Conservation (phyloP, 2,797 vertebrate species). For the Percopsis omiscomaycus region DNA sequence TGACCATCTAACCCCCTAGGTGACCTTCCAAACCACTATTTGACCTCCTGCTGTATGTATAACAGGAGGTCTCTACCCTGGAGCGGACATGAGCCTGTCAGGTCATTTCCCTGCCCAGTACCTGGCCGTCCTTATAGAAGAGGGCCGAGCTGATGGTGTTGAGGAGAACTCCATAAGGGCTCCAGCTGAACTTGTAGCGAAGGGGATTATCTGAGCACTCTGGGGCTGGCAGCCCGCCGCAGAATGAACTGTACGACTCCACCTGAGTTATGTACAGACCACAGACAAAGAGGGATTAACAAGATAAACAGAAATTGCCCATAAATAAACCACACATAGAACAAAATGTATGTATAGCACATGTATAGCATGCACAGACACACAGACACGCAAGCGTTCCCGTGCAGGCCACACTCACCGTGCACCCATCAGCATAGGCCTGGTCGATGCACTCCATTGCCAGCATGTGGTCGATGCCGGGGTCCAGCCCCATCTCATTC, state of each 20-base stretch:
- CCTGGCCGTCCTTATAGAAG: conserved; percentile 87
- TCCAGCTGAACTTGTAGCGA: conserved; percentile 99
- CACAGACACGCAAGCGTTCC: conserved; percentile 25
- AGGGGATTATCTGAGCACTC: conserved; percentile 94
- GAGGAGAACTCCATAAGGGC: conserved; percentile 87
- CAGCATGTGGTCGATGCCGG: conserved; percentile 97
- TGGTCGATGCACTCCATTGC: conserved; percentile 97
- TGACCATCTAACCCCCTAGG: no score
- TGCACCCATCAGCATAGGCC: conserved; percentile 89
- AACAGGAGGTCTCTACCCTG: no score
- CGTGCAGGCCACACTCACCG: conserved; percentile 73
- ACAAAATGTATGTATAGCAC: neutral
- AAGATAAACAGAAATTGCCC: neutral
- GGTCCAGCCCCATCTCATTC: conserved; percentile 94
- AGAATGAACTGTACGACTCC: conserved; percentile 91
- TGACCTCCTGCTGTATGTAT: no score
- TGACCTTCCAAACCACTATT: no score
- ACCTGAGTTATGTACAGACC: conserved; percentile 72
- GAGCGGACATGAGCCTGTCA: neutral
- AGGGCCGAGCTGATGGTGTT: conserved; percentile 87
- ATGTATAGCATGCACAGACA: conserved; percentile 34
- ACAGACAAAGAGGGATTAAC: neutral
- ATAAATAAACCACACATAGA: neutral
- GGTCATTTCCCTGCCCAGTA: conserved; percentile 44
- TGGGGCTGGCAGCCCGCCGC: conserved; percentile 91